These are phyloP conservation scores for Galendromus occidentalis DNA, from an alignment of 1,140 invertebrate genomes.

Conservation along the genomic window DNA sequence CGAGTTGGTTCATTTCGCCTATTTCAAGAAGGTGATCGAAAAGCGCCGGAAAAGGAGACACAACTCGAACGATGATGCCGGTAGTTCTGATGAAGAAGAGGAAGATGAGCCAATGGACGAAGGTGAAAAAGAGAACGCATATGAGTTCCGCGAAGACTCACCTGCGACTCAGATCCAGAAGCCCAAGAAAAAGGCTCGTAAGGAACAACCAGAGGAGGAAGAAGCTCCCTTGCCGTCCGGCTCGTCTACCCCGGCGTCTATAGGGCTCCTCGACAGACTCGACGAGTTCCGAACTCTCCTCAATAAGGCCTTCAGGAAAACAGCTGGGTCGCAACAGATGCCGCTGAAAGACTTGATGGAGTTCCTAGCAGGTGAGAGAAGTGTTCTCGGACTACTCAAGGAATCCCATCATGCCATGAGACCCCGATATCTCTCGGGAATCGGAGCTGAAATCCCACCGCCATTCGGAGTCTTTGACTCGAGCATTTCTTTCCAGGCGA, in stretches of 20 bases:
- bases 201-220: slow-evolving; percentile 5
- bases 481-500: slow-evolving; percentile 17
- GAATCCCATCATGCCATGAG: too few relatives aligned
- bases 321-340: slow-evolving; percentile 17
- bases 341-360: slow-evolving; percentile 16
- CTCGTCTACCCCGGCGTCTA: neutral
- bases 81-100: slow-evolving; percentile 23
- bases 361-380: neutral
- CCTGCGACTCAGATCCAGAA: slow-evolving; percentile 8
- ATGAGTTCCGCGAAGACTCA: neutral
- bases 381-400: too few relatives aligned
- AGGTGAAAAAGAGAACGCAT: slow-evolving; percentile 12
- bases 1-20: slow-evolving; percentile 87
- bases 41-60: slow-evolving; percentile 46
- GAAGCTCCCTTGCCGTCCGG: neutral
- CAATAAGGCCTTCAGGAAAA: slow-evolving; percentile 29
- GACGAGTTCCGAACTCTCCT: slow-evolving; percentile 27
- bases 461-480: too few relatives aligned
- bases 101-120: slow-evolving; percentile 20
- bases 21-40: slow-evolving; percentile 75
- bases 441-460: too few relatives aligned
- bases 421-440: too few relatives aligned
- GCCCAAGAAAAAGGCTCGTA: neutral
- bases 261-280: slow-evolving; percentile 14
- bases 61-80: slow-evolving; percentile 23